phyloP scores from a whole-genome alignment of 1,140 invertebrate genomes.

The Aphidius gifuensis region DNA sequence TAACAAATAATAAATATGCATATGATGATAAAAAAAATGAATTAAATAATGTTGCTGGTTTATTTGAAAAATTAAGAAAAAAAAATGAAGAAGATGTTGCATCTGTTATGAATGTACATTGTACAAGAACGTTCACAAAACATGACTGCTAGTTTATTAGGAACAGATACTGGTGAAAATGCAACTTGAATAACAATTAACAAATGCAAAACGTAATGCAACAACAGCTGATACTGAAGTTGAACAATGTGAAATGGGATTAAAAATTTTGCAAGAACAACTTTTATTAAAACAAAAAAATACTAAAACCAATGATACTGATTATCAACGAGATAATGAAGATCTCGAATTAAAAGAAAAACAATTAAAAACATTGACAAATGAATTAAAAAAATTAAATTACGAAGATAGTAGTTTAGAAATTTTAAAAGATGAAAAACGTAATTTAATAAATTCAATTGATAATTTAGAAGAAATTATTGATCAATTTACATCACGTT shows the following conservation, averaged over 20 bases:
- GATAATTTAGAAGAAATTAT: constrained; percentile 56
- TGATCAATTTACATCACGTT: constrained; percentile 63
- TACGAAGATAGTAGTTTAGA: no score
- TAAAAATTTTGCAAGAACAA: constrained; percentile 68
- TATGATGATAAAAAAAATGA: constrained; percentile 66
- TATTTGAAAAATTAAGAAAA: constrained; percentile 70
- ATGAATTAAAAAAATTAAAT: no score
- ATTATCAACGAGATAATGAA: constrained; percentile 70
- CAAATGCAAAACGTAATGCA: constrained; percentile 72
- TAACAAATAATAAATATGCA: constrained; percentile 69
- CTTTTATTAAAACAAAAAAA: constrained; percentile 68
- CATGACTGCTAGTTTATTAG: constrained; percentile 76
- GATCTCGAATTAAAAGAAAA: constrained; percentile 62
- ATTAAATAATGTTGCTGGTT: constrained; percentile 61
- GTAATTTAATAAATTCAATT: constrained; percentile 59
- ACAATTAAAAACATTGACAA: no score
- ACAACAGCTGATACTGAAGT: constrained; percentile 77
- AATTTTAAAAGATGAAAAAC: no score
- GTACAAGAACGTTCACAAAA: constrained; percentile 82
- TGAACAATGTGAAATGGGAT: constrained; percentile 75
- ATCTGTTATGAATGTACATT: constrained; percentile 62
- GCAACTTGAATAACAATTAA: constrained; percentile 85
- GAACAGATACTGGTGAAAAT: constrained; percentile 75
- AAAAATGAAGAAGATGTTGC: constrained; percentile 67
- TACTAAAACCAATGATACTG: constrained; percentile 67